Conservation (phyloP, 2,888 invertebrate species). For the Metellina segmentata region DNA sequence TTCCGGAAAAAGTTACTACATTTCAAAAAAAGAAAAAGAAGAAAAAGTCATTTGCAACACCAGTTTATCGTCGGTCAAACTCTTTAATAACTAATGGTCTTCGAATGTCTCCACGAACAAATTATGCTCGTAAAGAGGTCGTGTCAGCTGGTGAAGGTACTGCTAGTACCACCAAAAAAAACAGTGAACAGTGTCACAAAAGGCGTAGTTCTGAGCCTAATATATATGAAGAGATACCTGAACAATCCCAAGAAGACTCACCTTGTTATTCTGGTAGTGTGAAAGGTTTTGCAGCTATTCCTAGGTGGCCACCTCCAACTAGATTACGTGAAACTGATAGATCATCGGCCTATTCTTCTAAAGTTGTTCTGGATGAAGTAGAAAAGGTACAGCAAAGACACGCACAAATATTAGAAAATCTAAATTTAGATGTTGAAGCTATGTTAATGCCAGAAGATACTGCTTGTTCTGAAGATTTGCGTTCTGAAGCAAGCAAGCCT, state of each 20-base stretch:
- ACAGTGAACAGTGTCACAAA: slow-evolving; percentile 67
- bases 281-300: slow-evolving; percentile 60
- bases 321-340: slow-evolving; percentile 52
- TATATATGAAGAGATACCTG: slow-evolving; percentile 78
- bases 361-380: slow-evolving; percentile 73
- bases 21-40: slow-evolving; percentile 77
- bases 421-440: slow-evolving; percentile 93
- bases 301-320: slow-evolving; percentile 57
- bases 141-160: slow-evolving; percentile 60
- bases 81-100: slow-evolving; percentile 78
- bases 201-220: slow-evolving; percentile 77
- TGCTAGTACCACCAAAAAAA: slow-evolving; percentile 41
- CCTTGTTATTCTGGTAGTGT: slow-evolving; percentile 76
- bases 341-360: slow-evolving; percentile 67
- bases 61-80: slow-evolving; percentile 77
- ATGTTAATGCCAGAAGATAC: slow-evolving; percentile 89
- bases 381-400: slow-evolving; percentile 89
- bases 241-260: slow-evolving; percentile 68
- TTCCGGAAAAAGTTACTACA: slow-evolving; percentile 61
- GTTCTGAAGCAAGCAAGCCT: slow-evolving; percentile 45
- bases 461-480: slow-evolving; percentile 70
- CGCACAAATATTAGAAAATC: slow-evolving; percentile 90
- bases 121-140: slow-evolving; percentile 67
- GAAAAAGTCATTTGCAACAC: slow-evolving; percentile 68
- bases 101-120: slow-evolving; percentile 68